A percentile compares a stretch with the other conserved stretches of the same genome.
Conservation (phyloP, 2,797 vertebrate species). For the Mus spretus region DNA sequence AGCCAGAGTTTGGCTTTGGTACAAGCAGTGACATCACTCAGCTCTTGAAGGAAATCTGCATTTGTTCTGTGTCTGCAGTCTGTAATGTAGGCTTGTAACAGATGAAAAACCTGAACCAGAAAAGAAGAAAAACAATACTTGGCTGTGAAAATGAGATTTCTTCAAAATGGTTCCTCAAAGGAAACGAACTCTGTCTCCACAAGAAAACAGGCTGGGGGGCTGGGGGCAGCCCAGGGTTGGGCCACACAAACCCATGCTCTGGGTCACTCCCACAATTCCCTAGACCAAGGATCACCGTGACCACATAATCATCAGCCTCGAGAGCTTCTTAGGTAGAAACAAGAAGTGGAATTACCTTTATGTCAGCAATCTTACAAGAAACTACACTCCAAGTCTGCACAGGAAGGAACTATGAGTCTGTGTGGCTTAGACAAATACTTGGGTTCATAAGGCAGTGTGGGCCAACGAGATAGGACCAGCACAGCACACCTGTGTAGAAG, state of each 20-base stretch:
- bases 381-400: background rate
- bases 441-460: slow-evolving; percentile 10
- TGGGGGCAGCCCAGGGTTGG: background rate
- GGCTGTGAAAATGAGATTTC: slow-evolving; percentile 82
- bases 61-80: slow-evolving; percentile 91
- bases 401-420: background rate
- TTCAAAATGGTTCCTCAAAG: slow-evolving; percentile 76
- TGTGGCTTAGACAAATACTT: background rate
- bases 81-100: slow-evolving; percentile 93
- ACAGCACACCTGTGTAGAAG: background rate
- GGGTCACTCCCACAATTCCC: background rate
- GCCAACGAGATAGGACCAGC: slow-evolving; percentile 24
- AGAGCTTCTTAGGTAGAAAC: slow-evolving; percentile 66
- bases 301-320: slow-evolving; percentile 42
- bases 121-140: slow-evolving; percentile 82
- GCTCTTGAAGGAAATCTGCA: slow-evolving; percentile 88
- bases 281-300: slow-evolving; percentile 43
- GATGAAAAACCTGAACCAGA: slow-evolving; percentile 92
- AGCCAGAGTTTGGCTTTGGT: slow-evolving; percentile 94
- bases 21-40: slow-evolving; percentile 89
- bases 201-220: slow-evolving; percentile 40
- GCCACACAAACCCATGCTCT: slow-evolving; percentile 42
- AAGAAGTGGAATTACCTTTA: slow-evolving; percentile 37
- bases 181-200: slow-evolving; percentile 65
- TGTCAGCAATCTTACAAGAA: background rate